Conservation (phyloP, 2,888 invertebrate genomes). For the Flexamia atlantica region DNA sequence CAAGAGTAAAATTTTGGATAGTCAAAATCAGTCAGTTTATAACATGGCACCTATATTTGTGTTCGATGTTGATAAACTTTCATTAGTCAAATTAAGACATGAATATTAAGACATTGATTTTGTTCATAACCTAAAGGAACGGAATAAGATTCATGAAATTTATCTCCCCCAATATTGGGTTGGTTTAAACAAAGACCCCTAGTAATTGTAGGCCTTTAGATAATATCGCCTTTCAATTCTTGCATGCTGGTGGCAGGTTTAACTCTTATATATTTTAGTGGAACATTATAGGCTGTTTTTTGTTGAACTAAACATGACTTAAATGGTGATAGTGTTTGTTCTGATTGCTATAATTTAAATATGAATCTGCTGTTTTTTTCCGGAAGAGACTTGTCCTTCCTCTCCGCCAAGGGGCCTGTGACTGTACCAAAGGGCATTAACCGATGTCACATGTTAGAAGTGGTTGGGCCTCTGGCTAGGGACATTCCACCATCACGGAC, state of each 20-base stretch:
- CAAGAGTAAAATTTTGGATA: no score
- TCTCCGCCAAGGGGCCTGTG: conserved; percentile 63
- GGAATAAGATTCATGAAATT: no score
- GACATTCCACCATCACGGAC: conserved; percentile 39
- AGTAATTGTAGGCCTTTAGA: neutral
- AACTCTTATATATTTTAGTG: neutral
- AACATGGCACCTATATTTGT: no score
- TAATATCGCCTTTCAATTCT: neutral
- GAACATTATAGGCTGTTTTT: conserved; percentile 33
- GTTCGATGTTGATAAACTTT: no score
- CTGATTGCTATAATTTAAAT: conserved; percentile 59
- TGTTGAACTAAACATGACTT: conserved; percentile 1
- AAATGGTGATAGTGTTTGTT: conserved; percentile 49
- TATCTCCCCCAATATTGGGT: no score
- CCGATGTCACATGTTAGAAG: conserved; percentile 62
- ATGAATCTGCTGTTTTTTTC: conserved; percentile 65
- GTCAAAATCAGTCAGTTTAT: no score
- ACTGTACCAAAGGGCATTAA: conserved; percentile 58
- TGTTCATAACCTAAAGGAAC: no score
- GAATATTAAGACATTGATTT: no score
- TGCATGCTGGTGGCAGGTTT: conserved; percentile 4
- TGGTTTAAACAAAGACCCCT: neutral
- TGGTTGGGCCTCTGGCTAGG: conserved; percentile 45
- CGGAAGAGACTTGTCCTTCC: conserved; percentile 62
- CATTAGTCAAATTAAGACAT: no score